These are phyloP conservation scores for Fregetta grallaria DNA, from an alignment of 2,113 vertebrate species.

Conservation along the genomic window DNA sequence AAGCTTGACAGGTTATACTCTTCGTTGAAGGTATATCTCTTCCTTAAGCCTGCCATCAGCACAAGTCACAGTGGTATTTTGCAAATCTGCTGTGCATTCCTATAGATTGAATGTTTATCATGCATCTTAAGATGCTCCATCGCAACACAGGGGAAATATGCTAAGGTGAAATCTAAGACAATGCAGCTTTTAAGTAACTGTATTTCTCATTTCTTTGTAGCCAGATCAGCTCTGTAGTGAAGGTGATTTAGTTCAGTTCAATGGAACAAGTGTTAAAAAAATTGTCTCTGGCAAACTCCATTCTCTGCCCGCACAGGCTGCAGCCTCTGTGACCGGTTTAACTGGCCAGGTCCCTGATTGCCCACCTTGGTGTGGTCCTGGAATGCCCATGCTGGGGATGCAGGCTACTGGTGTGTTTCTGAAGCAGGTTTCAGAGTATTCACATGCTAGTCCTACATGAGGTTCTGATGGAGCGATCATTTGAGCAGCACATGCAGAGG, in stretches of 20 bases:
- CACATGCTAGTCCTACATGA: neutral
- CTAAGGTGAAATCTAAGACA: neutral
- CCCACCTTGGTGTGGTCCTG: neutral
- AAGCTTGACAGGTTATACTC: neutral
- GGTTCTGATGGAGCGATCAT: neutral
- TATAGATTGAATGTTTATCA: neutral
- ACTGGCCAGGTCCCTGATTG: neutral
- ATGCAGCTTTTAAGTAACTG: neutral
- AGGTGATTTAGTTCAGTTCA: neutral
- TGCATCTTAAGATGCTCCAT: neutral
- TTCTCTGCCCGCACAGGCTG: neutral
- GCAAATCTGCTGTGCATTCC: neutral
- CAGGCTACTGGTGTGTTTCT: neutral
- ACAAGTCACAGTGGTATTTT: neutral
- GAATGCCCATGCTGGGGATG: neutral
- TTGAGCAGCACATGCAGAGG: neutral
- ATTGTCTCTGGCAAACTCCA: neutral
- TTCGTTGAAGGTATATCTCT: neutral
- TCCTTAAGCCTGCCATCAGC: neutral
- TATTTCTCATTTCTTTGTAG: neutral
- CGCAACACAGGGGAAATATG: neutral
- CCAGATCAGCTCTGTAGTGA: neutral
- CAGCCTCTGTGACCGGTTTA: neutral
- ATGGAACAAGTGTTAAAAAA: neutral
- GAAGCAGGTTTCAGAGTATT: neutral